phyloP scores from a whole-genome alignment of 1,140 invertebrate genomes.

The Callitettix versicolor region DNA sequence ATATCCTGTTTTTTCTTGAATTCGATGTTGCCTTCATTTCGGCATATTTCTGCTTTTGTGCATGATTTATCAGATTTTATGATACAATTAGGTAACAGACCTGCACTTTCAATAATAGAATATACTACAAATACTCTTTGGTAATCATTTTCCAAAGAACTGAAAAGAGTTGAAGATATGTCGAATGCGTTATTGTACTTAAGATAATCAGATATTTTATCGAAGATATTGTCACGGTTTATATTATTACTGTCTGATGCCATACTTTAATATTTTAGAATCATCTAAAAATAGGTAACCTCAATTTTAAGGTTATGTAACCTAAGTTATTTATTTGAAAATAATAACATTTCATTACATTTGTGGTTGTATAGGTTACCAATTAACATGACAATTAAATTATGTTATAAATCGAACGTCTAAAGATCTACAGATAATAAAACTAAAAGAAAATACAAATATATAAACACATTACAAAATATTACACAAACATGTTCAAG shows the following conservation, averaged over 20 bases:
- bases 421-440: too few relatives aligned
- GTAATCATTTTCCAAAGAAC: background rate
- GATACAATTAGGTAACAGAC: background rate
- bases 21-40: slow-evolving; percentile 19
- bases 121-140: slow-evolving; percentile 6
- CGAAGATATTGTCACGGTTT: background rate
- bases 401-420: too few relatives aligned
- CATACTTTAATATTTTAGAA: background rate
- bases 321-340: too few relatives aligned
- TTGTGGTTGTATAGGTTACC: too few relatives aligned
- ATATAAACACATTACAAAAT: too few relatives aligned
- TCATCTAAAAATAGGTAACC: background rate
- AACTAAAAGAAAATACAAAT: too few relatives aligned
- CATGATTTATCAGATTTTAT: background rate
- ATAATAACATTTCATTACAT: too few relatives aligned
- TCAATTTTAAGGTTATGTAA: background rate
- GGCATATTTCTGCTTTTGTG: slow-evolving; percentile 7
- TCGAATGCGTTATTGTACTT: background rate
- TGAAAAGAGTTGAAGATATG: background rate
- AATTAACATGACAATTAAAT: too few relatives aligned
- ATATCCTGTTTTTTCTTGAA: slow-evolving; percentile 19
- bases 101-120: background rate
- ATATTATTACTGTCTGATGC: too few relatives aligned
- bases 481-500: too few relatives aligned
- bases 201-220: background rate